Evolutionary conservation across 2,797 vertebrate species (phyloP).

Genomic region (Mergus octosetaceus): DNA sequence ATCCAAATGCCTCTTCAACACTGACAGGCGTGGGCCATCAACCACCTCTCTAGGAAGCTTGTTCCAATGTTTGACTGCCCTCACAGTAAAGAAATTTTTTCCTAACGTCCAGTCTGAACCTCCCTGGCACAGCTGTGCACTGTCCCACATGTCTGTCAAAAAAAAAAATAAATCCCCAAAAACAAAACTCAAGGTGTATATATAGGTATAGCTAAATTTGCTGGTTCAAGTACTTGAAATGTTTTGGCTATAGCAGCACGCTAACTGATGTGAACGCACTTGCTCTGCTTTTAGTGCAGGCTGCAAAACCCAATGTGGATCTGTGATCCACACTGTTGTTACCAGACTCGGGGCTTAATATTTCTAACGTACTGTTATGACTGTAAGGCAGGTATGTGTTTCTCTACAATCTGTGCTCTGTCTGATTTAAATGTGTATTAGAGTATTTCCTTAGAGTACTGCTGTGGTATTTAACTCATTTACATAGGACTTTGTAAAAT

Average conservation of each 20-base stretch:
- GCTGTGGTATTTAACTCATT: slow-evolving; percentile 20
- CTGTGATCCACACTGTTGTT: not conserved
- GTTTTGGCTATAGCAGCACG: not conserved
- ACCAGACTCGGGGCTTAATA: not conserved
- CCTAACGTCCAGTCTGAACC: not conserved
- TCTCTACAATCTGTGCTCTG: not conserved
- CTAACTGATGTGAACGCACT: not conserved
- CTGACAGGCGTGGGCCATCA: not conserved
- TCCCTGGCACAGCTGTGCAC: not conserved
- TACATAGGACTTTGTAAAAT: slow-evolving; percentile 57
- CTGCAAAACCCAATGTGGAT: not conserved
- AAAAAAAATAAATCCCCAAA: not conserved
- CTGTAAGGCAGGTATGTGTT: not conserved
- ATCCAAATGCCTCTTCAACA: not conserved
- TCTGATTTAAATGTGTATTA: not conserved
- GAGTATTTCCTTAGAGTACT: not conserved
- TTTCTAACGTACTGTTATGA: not conserved
- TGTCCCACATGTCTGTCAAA: not conserved
- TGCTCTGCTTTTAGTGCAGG: not conserved
- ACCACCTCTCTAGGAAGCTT: not conserved
- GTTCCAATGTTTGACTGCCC: not conserved
- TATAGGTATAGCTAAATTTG: not conserved
- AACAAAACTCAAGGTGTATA: not conserved
- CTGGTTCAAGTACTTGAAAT: not conserved
- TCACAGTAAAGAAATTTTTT: not conserved